Conservation (phyloP, 1,140 invertebrate species). For the Ridgeia piscesae region DNA sequence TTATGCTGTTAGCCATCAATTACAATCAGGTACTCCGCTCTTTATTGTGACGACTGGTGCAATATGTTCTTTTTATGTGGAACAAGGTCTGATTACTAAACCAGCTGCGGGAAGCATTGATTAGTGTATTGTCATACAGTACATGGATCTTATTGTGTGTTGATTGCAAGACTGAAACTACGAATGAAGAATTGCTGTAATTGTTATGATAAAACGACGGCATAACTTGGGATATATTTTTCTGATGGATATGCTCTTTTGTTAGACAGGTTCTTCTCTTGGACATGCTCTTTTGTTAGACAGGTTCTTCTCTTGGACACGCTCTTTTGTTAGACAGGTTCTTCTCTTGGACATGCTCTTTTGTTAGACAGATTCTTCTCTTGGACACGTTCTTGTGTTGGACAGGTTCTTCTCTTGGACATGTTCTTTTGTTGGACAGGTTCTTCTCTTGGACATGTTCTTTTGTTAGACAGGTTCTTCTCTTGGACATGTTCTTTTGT, state of each 20-base stretch:
- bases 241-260: background rate
- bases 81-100: too few relatives aligned
- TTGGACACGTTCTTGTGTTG: background rate
- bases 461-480: too few relatives aligned
- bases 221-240: background rate
- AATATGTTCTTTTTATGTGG: background rate
- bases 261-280: background rate
- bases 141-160: too few relatives aligned
- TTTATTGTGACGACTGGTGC: background rate
- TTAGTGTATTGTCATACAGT: background rate
- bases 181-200: background rate
- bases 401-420: too few relatives aligned
- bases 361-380: background rate
- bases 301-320: background rate
- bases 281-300: background rate
- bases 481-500: too few relatives aligned
- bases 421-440: too few relatives aligned
- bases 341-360: background rate
- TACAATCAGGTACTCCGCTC: background rate
- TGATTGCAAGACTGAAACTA: background rate
- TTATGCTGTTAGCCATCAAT: background rate
- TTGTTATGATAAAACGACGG: background rate
- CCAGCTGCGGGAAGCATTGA: background rate
- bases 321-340: background rate
- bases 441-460: too few relatives aligned